Percentiles rank a stretch among this genome's conserved stretches.
phyloP scores from a whole-genome alignment of 2,113 vertebrate genomes.

The Holacanthus passer region DNA sequence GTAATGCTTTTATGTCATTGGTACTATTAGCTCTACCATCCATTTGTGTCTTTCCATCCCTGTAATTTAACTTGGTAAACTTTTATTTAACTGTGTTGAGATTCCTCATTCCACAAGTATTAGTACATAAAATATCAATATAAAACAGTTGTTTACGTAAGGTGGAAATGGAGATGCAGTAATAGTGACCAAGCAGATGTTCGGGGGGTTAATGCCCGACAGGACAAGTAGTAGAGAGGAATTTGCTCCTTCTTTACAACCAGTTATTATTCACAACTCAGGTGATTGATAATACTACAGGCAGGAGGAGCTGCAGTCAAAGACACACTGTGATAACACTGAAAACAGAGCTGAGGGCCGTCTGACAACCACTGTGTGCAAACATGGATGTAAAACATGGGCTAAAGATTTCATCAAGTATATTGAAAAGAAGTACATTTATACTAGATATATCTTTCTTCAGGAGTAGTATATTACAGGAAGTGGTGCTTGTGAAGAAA shows the following conservation, averaged over 20 bases:
- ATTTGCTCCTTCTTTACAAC: slow-evolving; percentile 67
- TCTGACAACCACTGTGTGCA: not conserved
- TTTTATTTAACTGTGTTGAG: not conserved
- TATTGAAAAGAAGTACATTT: not conserved
- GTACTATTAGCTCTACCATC: not conserved
- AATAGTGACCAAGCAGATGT: not conserved
- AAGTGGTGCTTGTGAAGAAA: too few relatives aligned
- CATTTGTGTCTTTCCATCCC: not conserved
- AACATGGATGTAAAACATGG: not conserved
- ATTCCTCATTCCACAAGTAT: not conserved
- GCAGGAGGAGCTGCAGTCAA: not conserved
- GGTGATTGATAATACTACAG: slow-evolving; percentile 54
- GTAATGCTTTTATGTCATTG: too few relatives aligned
- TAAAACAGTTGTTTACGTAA: not conserved
- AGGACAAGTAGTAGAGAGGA: slow-evolving; percentile 44
- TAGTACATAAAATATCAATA: not conserved
- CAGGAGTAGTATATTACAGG: not conserved
- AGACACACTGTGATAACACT: slow-evolving; percentile 3
- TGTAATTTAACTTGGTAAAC: not conserved
- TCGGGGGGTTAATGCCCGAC: slow-evolving; percentile 60
- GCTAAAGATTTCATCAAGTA: not conserved
- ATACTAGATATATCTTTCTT: not conserved
- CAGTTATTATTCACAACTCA: slow-evolving; percentile 66
- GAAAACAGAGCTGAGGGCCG: not conserved
- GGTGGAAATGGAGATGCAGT: not conserved